Evolutionary conservation across 2,888 invertebrate genomes (phyloP), one percentile per base, ranked within the genome.

Genomic region (Rugalucina vietnamica): DNA sequence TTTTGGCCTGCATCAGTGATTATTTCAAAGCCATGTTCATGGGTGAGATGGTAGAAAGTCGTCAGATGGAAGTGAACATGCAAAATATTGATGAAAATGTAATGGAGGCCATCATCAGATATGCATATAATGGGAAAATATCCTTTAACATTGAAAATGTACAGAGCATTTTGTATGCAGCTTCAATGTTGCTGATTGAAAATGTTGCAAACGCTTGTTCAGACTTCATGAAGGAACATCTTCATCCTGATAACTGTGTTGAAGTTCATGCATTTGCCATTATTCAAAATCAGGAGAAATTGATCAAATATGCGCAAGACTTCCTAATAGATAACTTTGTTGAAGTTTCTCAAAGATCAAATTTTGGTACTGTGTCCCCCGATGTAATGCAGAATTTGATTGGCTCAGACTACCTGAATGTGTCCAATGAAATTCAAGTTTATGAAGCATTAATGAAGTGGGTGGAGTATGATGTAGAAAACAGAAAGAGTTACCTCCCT

Each of bases 21-120:
- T 95, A 95, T 86, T 95, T 95, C 89, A 91, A 93, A 34, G 93
- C 94, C 49, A 95, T 95, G 95, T 95, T 95, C 89, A 92, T 93
- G 32, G 94, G 94, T 0, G 93, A 95, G 79, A 94, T 95, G 94
- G 88, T 93, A 2, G 95, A 95, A 84, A 92, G 94, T 72, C 90
- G 88, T 37, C 91, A 93, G 78, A 88, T 89, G 49, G 84, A 88
- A 14, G 86, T 94, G 21, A 91, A 91, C 27, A 94, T 95, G 54
- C 91, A 94, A 82, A 95, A 95, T 85, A 93, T 95, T 49, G 94
- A 95, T 78, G 93, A 92, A 69, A 87, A 85, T 37, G 94, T 95
- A 8, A 89, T 95, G 85, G 92, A 92, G 43, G 90, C 91, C 21
- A 91, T 95, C 5, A 91, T 95, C 10, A 92, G 94, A 75, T 96